These are phyloP conservation scores for Pocillopora meandrina DNA, from an alignment of 92 coral and sea anemone species.

Conservation along the genomic window DNA sequence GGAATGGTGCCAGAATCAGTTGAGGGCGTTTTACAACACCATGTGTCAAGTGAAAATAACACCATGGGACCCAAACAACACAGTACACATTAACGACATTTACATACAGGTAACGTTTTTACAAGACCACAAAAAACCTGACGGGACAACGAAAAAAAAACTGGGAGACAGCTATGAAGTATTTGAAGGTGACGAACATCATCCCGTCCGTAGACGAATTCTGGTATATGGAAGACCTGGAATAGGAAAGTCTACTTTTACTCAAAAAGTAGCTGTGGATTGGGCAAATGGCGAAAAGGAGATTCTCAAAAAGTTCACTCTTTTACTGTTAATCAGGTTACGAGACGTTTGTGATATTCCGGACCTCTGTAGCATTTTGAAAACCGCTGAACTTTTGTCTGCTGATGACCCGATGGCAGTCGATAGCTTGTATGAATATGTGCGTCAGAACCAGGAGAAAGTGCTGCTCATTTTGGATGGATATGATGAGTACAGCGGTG, in stretches of 20 bases:
- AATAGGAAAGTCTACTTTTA: constrained; percentile 30
- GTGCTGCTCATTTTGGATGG: constrained; percentile 31
- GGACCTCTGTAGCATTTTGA: not conserved
- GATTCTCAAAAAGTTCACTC: constrained; percentile 1
- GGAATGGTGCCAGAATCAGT: too few species aligned
- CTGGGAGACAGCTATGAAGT: constrained; percentile 6
- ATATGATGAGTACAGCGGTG: constrained; percentile 13
- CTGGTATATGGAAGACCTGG: constrained; percentile 30
- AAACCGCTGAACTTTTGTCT: constrained; percentile 8
- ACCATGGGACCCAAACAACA: constrained; percentile 29
- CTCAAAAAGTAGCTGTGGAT: constrained; percentile 36
- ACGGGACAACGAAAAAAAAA: not conserved
- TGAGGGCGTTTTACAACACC: too few species aligned
- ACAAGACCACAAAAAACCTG: constrained; percentile 1
- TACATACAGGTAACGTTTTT: constrained; percentile 4
- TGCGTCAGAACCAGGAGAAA: constrained; percentile 30
- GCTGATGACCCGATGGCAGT: constrained; percentile 1
- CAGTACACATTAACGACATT: constrained; percentile 20
- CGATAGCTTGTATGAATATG: not conserved
- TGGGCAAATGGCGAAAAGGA: constrained; percentile 21
- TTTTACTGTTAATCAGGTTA: constrained; percentile 20
- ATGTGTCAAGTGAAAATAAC: constrained; percentile 8
- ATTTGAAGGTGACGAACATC: not conserved
- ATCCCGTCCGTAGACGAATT: constrained; percentile 3
- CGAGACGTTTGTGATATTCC: constrained; percentile 19